phyloP scores from a whole-genome alignment of 2,113 vertebrate genomes.

The Crotalus horridus region DNA sequence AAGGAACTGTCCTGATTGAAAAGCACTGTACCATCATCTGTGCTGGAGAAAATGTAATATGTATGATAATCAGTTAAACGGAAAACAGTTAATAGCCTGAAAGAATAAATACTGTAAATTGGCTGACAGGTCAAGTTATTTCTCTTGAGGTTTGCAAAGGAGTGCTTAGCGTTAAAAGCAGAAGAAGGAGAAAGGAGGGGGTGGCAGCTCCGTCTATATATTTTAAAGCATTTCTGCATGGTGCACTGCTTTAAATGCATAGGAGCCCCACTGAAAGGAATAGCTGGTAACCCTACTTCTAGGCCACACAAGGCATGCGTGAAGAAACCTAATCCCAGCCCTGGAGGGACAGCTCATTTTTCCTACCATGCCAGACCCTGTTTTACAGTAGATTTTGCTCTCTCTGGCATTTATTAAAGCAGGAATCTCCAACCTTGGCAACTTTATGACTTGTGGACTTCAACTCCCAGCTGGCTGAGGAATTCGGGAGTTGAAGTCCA shows the following conservation, averaged over 20 bases:
- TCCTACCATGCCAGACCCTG: not conserved
- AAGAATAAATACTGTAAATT: constrained; percentile 5
- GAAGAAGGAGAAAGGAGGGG: not conserved
- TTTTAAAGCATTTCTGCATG: not conserved
- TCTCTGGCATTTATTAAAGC: not conserved
- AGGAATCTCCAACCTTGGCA: not conserved
- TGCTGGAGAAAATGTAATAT: constrained; percentile 1
- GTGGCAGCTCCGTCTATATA: not conserved
- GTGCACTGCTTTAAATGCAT: not conserved
- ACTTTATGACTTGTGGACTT: not conserved
- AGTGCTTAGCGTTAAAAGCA: not conserved
- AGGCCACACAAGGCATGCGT: not conserved
- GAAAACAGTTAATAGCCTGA: constrained; percentile 2
- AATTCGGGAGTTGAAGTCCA: not conserved
- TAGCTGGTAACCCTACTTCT: not conserved
- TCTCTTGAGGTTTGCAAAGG: not conserved
- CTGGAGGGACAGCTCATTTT: not conserved
- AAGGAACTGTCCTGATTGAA: not conserved
- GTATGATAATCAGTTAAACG: constrained; percentile 9
- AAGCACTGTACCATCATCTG: not conserved
- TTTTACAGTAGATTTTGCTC: not conserved
- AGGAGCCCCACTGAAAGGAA: not conserved
- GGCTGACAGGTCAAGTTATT: constrained; percentile 9
- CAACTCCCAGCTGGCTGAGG: not conserved
- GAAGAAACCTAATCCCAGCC: not conserved